Conservation (phyloP, 2,888 invertebrate genomes). For the Noctuana brunneofusca region DNA sequence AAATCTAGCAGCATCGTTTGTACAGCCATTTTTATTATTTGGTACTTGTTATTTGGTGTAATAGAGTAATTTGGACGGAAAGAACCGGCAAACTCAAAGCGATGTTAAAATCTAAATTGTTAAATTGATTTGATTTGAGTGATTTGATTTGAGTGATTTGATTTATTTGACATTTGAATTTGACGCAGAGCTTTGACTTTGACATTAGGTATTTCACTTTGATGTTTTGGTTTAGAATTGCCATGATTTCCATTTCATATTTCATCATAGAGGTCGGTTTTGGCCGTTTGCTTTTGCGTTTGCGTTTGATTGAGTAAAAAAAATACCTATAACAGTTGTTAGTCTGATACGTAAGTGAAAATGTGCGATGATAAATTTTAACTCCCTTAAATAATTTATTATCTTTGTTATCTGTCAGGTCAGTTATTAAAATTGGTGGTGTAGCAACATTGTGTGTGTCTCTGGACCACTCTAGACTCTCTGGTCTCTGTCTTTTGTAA, state of each 20-base stretch:
- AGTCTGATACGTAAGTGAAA: too few species aligned
- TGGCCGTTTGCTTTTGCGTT: too few species aligned
- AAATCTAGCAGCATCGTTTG: conserved; percentile 92
- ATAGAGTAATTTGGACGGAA: conserved; percentile 49
- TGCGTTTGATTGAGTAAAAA: too few species aligned
- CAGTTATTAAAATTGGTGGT: conserved; percentile 13
- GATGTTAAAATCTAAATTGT: conserved; percentile 21
- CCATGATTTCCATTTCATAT: too few species aligned
- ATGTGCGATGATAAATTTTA: too few species aligned
- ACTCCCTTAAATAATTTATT: too few species aligned
- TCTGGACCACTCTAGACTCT: too few species aligned
- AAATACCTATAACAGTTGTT: too few species aligned
- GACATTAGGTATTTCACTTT: not conserved
- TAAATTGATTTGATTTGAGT: conserved; percentile 24
- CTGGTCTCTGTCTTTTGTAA: conserved; percentile 69
- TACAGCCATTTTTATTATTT: conserved; percentile 85
- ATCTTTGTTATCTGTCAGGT: conserved; percentile 12
- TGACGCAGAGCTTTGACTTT: conserved; percentile 1
- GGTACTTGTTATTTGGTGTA: conserved; percentile 43
- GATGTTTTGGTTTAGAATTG: not conserved
- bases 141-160: not conserved
- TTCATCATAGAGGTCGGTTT: too few species aligned
- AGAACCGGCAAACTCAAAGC: conserved; percentile 52
- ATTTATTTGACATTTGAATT: not conserved
- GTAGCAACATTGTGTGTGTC: conserved; percentile 56